Conservation (phyloP, 2,797 vertebrate species). For the Esox masquinongy region DNA sequence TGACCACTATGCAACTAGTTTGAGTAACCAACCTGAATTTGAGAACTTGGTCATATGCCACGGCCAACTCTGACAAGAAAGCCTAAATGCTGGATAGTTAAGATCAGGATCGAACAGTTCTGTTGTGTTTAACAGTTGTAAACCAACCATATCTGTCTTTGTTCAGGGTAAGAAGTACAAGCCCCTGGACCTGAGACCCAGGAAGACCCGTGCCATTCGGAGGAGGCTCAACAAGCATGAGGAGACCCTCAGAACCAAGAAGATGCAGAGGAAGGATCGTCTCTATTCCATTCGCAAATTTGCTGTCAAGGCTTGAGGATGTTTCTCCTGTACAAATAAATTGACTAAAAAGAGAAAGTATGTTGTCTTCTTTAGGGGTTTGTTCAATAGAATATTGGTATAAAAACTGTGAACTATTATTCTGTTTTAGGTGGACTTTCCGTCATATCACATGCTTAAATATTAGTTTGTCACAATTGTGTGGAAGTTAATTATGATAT, state of each 20-base stretch:
- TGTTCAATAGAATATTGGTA: too few species aligned
- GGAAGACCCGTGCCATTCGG: slow-evolving; percentile 95
- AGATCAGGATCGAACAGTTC: not conserved
- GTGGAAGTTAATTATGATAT: too few species aligned
- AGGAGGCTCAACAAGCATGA: slow-evolving; percentile 92
- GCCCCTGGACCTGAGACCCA: slow-evolving; percentile 94
- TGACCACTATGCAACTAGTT: not conserved
- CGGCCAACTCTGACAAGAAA: not conserved
- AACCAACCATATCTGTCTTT: not conserved
- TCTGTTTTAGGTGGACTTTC: too few species aligned
- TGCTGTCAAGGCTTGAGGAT: slow-evolving; percentile 90
- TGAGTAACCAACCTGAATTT: not conserved
- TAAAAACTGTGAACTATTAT: too few species aligned
- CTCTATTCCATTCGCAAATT: slow-evolving; percentile 91
- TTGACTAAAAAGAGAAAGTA: slow-evolving; percentile 32
- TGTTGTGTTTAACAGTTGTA: not conserved
- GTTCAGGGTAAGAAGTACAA: slow-evolving; percentile 97
- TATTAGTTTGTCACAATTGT: too few species aligned
- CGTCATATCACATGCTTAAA: too few species aligned
- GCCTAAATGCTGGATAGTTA: not conserved
- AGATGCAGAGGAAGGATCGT: slow-evolving; percentile 92
- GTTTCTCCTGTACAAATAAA: slow-evolving; percentile 70
- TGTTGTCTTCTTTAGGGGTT: not conserved
- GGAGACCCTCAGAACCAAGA: slow-evolving; percentile 90
- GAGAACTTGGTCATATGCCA: not conserved